Conservation (phyloP, 1,140 invertebrate genomes). For the Papilio polytes region DNA sequence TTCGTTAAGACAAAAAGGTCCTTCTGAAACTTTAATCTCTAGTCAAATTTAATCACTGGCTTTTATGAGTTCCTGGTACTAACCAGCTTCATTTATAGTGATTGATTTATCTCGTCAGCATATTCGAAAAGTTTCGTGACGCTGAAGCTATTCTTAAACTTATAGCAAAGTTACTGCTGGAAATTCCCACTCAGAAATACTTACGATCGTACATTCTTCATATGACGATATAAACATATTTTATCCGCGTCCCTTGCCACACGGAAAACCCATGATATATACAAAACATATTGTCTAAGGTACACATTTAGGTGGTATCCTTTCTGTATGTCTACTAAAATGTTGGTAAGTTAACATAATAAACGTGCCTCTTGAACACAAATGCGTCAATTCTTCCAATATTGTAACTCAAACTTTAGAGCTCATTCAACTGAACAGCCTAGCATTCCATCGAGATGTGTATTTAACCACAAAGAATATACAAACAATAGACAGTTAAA, state of each 20-base stretch:
- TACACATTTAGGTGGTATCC: neutral
- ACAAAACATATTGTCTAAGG: neutral
- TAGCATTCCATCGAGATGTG: neutral
- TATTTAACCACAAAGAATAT: neutral
- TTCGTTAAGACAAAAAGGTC: neutral
- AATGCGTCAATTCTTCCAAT: neutral
- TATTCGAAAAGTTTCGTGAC: neutral
- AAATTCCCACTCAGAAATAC: slow-evolving; percentile 1
- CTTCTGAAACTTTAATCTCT: too few species aligned
- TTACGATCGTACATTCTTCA: neutral
- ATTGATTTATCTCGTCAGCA: neutral
- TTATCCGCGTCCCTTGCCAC: neutral
- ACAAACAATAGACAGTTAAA: neutral
- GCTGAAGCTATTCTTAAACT: neutral
- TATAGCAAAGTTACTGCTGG: neutral
- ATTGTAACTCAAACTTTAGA: neutral
- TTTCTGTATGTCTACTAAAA: neutral
- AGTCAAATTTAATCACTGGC: too few species aligned
- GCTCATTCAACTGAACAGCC: neutral
- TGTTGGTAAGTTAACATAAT: neutral
- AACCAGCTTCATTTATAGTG: neutral
- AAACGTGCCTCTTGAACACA: neutral
- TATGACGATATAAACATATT: neutral
- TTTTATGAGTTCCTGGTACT: neutral
- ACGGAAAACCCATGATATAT: slow-evolving; percentile 2